Base-by-base conservation (phyloP, 2,113 vertebrate genomes). In the Petrocephalus microphthalmus region DNA sequence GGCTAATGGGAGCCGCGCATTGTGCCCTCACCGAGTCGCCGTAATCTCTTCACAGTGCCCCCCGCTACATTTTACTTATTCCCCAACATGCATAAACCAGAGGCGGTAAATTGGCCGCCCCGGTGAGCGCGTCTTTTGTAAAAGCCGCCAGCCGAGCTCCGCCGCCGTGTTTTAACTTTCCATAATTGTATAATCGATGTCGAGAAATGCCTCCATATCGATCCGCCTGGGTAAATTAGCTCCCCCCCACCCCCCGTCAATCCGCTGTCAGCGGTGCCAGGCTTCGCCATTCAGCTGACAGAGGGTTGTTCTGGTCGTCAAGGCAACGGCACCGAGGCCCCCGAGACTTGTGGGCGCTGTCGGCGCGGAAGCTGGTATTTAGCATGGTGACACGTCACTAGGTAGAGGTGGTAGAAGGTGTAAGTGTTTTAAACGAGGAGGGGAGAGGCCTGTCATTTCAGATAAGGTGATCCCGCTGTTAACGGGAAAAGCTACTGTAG, bases 1-100 rank as follows among this genome's bases (percentile, higher is more conserved):
- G 94, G 93, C 94, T 95, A 95, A 95, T 95, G 95, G 94, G 94
- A 95, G 94, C 93, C 94, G 94, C 94, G 94, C 94, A 95, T 93
- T 94, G 94, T 93, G 94, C 94, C 94, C 94, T 94, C 88, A 90
- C 94, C 95, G 93, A 93, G 93, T 95, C 94, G 93, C 94, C 95
- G 95, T 95, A 95, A 95, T 93, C 92, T 92, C 92, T 94, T 92
- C 94, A 93, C 95, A 95, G 94, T 94, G 95, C 95, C 94, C 25
- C 95, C 94, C 87, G 85, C 53, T 37, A 85, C 51, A 78, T 87
- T 85, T 84, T 49, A 87, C 86, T 87, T 71, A 49, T 71, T 67
- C 10, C 29, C 33, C 56, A 88, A 47, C 52, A 74, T 49, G 42
- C 37, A 20, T 42, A 87, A 88, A 86, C 54, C 56, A 42, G 33